phyloP scores from a whole-genome alignment of 2,797 vertebrate genomes.

The Vespertilio murinus region DNA sequence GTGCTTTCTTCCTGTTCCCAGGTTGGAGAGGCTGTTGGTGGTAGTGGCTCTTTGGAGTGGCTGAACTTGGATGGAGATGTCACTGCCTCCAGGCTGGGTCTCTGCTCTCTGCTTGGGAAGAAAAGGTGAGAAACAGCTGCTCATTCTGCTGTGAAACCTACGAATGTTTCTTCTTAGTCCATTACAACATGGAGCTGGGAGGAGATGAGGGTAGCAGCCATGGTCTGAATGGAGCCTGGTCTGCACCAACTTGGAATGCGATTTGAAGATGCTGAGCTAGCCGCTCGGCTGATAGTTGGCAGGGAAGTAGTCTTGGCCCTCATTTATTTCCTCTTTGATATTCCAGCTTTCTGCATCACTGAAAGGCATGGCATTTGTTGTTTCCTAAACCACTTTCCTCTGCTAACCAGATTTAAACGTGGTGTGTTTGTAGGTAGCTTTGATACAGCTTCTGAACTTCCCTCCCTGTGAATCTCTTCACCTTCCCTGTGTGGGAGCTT shows the following conservation, averaged over 20 bases:
- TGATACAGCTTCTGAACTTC: neutral
- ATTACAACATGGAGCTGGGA: neutral
- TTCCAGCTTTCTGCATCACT: neutral
- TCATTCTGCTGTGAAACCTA: neutral
- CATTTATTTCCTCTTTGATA: neutral
- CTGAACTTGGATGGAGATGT: conserved; percentile 84
- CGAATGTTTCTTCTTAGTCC: neutral
- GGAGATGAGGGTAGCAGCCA: neutral
- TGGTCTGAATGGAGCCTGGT: neutral
- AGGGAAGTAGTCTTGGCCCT: neutral
- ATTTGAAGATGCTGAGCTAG: neutral
- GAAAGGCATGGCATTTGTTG: neutral
- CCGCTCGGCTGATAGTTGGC: neutral
- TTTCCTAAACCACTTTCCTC: neutral
- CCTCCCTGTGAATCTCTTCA: neutral
- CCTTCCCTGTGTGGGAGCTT: neutral
- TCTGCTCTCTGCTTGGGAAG: conserved; percentile 78
- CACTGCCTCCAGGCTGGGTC: conserved; percentile 36
- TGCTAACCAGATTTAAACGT: neutral
- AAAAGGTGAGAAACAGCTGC: conserved; percentile 79
- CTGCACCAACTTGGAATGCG: neutral
- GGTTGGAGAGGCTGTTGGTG: conserved; percentile 85
- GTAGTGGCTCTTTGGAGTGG: conserved; percentile 86
- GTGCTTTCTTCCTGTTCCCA: conserved; percentile 73
- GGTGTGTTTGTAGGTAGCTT: neutral